Percentiles rank a stretch among this genome's conserved stretches.
These are phyloP conservation scores for Lagorchestes hirsutus DNA, from an alignment of 2,797 vertebrate species.

Conservation along the genomic window DNA sequence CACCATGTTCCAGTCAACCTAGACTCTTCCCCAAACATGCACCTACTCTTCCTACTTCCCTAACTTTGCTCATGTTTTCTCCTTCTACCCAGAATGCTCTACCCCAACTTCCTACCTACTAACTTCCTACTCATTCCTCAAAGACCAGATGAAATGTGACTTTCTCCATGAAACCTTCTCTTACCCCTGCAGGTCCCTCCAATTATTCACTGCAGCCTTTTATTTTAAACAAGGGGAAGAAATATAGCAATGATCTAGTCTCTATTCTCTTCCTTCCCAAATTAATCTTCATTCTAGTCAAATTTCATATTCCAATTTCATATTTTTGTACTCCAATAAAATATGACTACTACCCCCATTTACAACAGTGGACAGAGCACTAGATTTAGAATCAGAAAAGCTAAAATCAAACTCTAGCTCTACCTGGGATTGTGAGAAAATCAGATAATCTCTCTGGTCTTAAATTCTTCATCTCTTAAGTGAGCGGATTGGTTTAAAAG, in stretches of 20 bases:
- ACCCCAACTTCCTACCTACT: not conserved
- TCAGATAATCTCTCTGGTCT: not conserved
- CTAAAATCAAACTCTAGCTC: not conserved
- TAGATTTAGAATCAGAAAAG: not conserved
- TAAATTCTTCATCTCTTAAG: not conserved
- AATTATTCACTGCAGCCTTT: not conserved
- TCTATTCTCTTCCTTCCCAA: not conserved
- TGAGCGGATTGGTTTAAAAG: not conserved
- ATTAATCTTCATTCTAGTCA: not conserved
- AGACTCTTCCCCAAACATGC: not conserved
- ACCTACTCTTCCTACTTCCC: not conserved
- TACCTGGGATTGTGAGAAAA: not conserved
- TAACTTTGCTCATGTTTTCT: not conserved
- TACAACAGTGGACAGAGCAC: not conserved
- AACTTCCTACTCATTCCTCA: not conserved
- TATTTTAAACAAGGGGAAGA: not conserved
- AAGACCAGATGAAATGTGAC: not conserved
- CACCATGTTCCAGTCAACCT: not conserved
- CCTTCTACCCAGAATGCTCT: not conserved
- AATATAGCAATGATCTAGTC: not conserved
- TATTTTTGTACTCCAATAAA: not conserved
- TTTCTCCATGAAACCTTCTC: not conserved
- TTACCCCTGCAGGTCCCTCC: not conserved
- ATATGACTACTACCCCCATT: not conserved
- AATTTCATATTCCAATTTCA: not conserved